phyloP scores from a whole-genome alignment of 64 coral and sea anemone species.

The Montipora efflorescens region DNA sequence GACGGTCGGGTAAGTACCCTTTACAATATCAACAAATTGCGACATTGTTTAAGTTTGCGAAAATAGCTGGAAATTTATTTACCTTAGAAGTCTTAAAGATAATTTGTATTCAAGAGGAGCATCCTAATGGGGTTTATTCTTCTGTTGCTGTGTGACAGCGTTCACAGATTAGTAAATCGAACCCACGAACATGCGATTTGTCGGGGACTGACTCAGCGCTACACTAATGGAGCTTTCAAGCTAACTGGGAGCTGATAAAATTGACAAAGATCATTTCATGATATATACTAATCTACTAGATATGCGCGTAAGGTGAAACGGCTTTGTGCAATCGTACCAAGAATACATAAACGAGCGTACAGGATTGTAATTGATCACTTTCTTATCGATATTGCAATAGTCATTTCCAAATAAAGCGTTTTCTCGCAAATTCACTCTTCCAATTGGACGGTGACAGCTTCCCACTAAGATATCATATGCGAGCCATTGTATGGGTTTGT shows the following conservation, averaged over 20 bases:
- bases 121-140: too few relatives aligned
- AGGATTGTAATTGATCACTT: background rate
- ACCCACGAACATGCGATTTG: too few relatives aligned
- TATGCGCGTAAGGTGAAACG: too few relatives aligned
- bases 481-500: background rate
- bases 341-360: background rate
- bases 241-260: background rate
- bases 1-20: conserved; percentile 89
- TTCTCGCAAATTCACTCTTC: background rate
- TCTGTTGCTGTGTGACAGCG: too few relatives aligned
- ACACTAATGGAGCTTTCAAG: background rate
- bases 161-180: too few relatives aligned
- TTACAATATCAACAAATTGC: conserved; percentile 7
- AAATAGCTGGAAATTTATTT: too few relatives aligned
- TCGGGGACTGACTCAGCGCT: too few relatives aligned
- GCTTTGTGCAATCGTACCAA: background rate
- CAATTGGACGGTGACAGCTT: background rate
- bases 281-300: too few relatives aligned
- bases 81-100: too few relatives aligned
- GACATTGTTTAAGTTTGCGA: too few relatives aligned
- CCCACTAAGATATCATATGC: background rate
- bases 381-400: background rate
- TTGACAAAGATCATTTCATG: too few relatives aligned
- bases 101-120: too few relatives aligned
- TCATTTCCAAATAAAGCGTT: background rate